Evolutionary conservation across 2,797 vertebrate genomes (phyloP), one percentile per base, ranked within the genome.

Genomic region (Dermochelys coriacea): DNA sequence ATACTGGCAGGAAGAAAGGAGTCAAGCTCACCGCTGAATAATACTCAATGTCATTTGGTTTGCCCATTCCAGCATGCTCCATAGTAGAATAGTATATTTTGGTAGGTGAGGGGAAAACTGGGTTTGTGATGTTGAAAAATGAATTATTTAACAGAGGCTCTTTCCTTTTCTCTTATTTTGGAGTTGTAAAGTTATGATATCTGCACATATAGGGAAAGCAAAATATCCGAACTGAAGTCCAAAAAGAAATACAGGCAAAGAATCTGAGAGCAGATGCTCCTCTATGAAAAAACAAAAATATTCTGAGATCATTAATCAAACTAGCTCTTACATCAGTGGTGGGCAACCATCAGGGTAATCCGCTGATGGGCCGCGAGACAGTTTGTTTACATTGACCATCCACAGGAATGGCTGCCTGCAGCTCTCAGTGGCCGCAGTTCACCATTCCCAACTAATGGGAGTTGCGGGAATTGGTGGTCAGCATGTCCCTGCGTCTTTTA

Each of bases 81-180:
- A n/a, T 52, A 7, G 6, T 88, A 78, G 77, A 94, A 84, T 61
- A 88, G 0, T 51, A 23, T 41, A 55, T 80, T 94, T 88, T 84
- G 6, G 12, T 64, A 71, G 31, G 52, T 11, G 1, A 88, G 29
- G 3, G 77, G 9, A 54, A 74, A 19, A 88, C 23, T 15, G 85
- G 12, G 2, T 52, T 83, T 59, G 12, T 19, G 81, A 91, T 14
- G 71, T 8, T 85, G 37, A 71, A 61, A 52, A 27, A 3, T 74
- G 64, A 87, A 84, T 88, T 90, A 87, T 80, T 90, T 29, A 54
- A 6, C 47, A 25, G 52, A 12, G 23, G 1, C 31, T 89, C 91
- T 1, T 37, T 82, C 50, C 6, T 64, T 80, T 57, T 25, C 75
- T 89, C n/a, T 86, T 84, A 55, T 45, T 27, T 89, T 23, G 10